A percentile compares a stretch with the other conserved stretches of the same genome.
These are phyloP conservation scores for Laothoe populi DNA, from an alignment of 2,888 invertebrate species.

Conservation along the genomic window DNA sequence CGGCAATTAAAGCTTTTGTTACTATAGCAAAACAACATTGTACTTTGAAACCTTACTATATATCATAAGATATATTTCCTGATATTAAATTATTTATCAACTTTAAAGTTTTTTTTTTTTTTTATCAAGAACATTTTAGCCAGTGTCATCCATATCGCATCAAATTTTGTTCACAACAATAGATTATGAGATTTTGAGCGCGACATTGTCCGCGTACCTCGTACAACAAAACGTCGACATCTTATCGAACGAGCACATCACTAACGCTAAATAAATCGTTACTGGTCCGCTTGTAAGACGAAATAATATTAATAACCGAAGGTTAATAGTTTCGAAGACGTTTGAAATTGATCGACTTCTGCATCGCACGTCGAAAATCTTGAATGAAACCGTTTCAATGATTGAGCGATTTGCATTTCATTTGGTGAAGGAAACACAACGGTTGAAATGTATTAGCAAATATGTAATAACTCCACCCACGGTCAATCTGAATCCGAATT, in stretches of 20 bases:
- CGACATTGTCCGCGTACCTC: slow-evolving; percentile 56
- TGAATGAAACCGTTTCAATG: slow-evolving; percentile 46
- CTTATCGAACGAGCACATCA: slow-evolving; percentile 78
- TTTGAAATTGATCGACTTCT: slow-evolving; percentile 69
- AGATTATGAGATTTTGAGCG: slow-evolving; percentile 1
- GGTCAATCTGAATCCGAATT: too few species aligned
- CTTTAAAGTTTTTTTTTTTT: too few species aligned
- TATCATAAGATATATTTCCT: background rate
- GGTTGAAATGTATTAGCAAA: slow-evolving; percentile 35
- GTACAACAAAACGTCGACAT: slow-evolving; percentile 73
- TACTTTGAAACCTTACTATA: background rate
- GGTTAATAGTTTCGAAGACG: slow-evolving; percentile 75
- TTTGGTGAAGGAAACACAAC: slow-evolving; percentile 39
- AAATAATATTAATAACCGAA: slow-evolving; percentile 72
- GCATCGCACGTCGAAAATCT: slow-evolving; percentile 49
- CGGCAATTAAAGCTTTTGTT: background rate
- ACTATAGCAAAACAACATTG: background rate
- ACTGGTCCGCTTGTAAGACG: slow-evolving; percentile 59
- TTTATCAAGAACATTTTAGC: too few species aligned
- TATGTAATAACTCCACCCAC: slow-evolving; percentile 4
- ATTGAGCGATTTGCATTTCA: slow-evolving; percentile 57
- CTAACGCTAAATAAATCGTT: slow-evolving; percentile 75
- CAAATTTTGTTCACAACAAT: slow-evolving; percentile 42
- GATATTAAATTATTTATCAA: too few species aligned
- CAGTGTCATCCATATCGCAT: background rate